These are phyloP conservation scores for Phaonia tiefii DNA, from an alignment of 2,888 invertebrate genomes.

Conservation along the genomic window DNA sequence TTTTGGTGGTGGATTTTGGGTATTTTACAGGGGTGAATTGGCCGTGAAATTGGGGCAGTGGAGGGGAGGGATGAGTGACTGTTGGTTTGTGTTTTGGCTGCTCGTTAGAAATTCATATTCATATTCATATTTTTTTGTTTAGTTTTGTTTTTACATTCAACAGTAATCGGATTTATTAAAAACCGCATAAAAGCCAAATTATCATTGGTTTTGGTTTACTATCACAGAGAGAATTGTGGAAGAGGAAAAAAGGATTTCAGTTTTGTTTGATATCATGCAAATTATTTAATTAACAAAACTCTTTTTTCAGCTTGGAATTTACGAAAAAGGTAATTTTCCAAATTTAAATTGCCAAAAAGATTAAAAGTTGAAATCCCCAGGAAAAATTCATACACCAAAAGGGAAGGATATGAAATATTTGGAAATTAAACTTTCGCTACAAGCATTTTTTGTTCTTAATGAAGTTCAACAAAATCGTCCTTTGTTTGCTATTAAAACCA, in stretches of 20 bases:
- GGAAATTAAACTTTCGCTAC: no score
- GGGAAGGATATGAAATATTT: no score
- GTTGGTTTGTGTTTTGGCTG: background rate
- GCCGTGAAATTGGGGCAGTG: no score
- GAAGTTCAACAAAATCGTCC: no score
- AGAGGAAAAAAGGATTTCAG: background rate
- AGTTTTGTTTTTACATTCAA: slow-evolving; percentile 30
- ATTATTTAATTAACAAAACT: slow-evolving; percentile 32
- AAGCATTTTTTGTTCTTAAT: no score
- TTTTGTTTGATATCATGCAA: slow-evolving; percentile 12
- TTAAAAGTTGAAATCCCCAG: slow-evolving; percentile 6
- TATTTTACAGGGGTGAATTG: no score
- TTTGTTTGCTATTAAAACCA: background rate
- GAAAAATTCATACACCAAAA: no score
- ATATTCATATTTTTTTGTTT: no score
- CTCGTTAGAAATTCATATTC: slow-evolving; percentile 61
- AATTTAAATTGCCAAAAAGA: slow-evolving; percentile 30
- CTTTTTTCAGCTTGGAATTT: slow-evolving; percentile 72
- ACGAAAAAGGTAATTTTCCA: slow-evolving; percentile 73
- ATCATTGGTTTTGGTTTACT: slow-evolving; percentile 63
- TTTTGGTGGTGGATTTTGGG: background rate
- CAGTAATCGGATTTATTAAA: slow-evolving; percentile 66
- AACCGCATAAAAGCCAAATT: slow-evolving; percentile 66
- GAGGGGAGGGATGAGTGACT: no score
- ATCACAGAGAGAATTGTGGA: slow-evolving; percentile 25